Evolutionary conservation across 2,113 vertebrate genomes (phyloP).

Genomic region (Cairina moschata): DNA sequence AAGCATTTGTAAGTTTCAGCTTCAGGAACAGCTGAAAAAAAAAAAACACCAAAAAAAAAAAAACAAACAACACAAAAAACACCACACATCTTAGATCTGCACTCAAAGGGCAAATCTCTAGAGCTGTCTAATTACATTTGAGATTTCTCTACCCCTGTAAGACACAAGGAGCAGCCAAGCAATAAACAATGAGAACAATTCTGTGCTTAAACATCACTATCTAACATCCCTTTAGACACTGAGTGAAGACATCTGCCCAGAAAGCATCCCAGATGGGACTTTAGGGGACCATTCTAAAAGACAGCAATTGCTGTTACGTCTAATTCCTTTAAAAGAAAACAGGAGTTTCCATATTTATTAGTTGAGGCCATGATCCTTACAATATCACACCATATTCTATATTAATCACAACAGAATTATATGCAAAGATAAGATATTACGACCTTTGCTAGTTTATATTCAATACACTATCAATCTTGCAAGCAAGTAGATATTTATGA

Average conservation of each 20-base stretch:
- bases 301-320: neutral
- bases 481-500: slow-evolving; percentile 12
- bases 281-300: neutral
- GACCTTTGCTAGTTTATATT: neutral
- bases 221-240: slow-evolving; percentile 6
- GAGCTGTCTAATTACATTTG: slow-evolving; percentile 1
- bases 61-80: too few species aligned
- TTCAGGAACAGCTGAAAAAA: neutral
- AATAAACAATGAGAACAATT: slow-evolving; percentile 24
- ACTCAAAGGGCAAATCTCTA: neutral
- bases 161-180: slow-evolving; percentile 29
- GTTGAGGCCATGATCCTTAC: neutral
- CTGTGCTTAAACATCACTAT: neutral
- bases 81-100: neutral
- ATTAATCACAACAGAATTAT: neutral
- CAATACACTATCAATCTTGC: slow-evolving; percentile 13
- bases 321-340: slow-evolving; percentile 19
- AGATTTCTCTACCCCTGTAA: slow-evolving; percentile 17
- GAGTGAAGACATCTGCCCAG: slow-evolving; percentile 27
- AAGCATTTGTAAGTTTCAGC: neutral
- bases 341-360: slow-evolving; percentile 1
- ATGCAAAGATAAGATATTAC: neutral
- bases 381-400: neutral
- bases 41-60: too few species aligned
- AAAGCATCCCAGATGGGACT: slow-evolving; percentile 14